Conservation (phyloP, 1,140 invertebrate genomes). For the Dolichoris vasculosae region DNA sequence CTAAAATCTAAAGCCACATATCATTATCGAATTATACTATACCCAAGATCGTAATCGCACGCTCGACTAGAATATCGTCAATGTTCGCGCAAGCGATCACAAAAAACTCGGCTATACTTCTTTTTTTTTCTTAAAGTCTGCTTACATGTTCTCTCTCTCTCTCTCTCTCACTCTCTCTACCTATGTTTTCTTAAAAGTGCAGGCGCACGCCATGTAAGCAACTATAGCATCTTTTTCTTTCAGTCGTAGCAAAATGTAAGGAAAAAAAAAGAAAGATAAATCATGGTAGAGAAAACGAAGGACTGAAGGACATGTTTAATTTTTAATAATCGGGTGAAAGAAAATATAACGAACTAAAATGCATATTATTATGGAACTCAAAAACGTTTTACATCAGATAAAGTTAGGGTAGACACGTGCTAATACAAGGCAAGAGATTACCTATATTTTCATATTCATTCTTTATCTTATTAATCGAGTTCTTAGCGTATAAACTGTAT, state of each 20-base stretch:
- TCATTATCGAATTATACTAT: slow-evolving; percentile 73
- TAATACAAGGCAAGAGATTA: too few relatives aligned
- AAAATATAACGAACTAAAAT: slow-evolving; percentile 20
- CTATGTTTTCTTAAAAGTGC: too few relatives aligned
- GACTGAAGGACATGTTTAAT: slow-evolving; percentile 29
- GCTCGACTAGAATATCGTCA: slow-evolving; percentile 1
- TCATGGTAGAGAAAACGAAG: neutral
- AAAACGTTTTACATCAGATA: slow-evolving; percentile 43
- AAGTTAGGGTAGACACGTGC: slow-evolving; percentile 22
- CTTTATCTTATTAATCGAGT: slow-evolving; percentile 21
- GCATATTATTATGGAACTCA: slow-evolving; percentile 42
- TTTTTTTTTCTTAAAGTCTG: neutral
- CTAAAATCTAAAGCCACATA: slow-evolving; percentile 66
- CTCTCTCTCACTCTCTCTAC: neutral
- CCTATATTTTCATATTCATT: neutral
- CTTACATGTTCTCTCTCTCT: neutral
- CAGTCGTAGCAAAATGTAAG: neutral
- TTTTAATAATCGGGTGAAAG: slow-evolving; percentile 31
- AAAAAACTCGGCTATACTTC: slow-evolving; percentile 4
- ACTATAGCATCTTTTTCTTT: neutral
- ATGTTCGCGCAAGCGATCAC: neutral
- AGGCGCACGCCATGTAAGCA: too few relatives aligned
- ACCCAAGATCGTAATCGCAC: slow-evolving; percentile 69
- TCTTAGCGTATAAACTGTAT: neutral
- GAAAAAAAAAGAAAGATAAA: neutral